Evolutionary conservation across 1,140 invertebrate genomes (phyloP).

Genomic region (Solenopsis invicta): DNA sequence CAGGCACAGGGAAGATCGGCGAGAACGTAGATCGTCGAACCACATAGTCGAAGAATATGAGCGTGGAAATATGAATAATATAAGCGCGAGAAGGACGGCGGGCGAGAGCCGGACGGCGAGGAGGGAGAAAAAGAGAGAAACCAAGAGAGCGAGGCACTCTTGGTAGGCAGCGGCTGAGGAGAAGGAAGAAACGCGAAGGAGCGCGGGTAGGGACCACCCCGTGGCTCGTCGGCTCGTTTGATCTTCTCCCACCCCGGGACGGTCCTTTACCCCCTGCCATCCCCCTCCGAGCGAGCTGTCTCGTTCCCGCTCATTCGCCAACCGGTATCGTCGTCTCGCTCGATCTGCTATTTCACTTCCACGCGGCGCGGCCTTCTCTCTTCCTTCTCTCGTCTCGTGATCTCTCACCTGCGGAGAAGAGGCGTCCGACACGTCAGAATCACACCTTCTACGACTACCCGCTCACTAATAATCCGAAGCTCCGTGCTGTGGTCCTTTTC

Average conservation of each 20-base stretch:
- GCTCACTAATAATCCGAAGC: conserved; percentile 82
- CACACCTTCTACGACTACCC: conserved; percentile 85
- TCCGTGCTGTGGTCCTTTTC: conserved; percentile 72
- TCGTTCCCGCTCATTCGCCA: conserved; percentile 43
- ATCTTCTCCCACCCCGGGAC: conserved; percentile 85
- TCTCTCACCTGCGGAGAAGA: conserved; percentile 83
- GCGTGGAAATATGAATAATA: conserved; percentile 86
- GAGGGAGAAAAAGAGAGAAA: conserved; percentile 71
- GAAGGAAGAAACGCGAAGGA: conserved; percentile 74
- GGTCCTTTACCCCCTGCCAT: conserved; percentile 71
- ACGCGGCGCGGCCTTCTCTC: conserved; percentile 19
- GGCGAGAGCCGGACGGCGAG: conserved; percentile 58
- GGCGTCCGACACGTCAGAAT: conserved; percentile 85
- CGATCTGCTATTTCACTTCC: conserved; percentile 13
- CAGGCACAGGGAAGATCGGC: conserved; percentile 36
- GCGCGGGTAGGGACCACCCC: conserved; percentile 86
- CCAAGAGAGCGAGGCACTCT: conserved; percentile 49
- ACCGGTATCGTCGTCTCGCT: conserved; percentile 30
- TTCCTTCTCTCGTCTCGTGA: conserved; percentile 69
- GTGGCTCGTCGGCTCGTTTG: conserved; percentile 87
- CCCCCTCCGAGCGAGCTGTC: conserved; percentile 44
- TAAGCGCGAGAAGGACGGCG: conserved; percentile 78
- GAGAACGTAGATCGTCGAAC: conserved; percentile 76
- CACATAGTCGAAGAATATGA: conserved; percentile 81
- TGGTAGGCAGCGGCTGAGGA: conserved; percentile 71